Conservation (phyloP, 2,113 vertebrate species). For the Mormyrus lacerda region DNA sequence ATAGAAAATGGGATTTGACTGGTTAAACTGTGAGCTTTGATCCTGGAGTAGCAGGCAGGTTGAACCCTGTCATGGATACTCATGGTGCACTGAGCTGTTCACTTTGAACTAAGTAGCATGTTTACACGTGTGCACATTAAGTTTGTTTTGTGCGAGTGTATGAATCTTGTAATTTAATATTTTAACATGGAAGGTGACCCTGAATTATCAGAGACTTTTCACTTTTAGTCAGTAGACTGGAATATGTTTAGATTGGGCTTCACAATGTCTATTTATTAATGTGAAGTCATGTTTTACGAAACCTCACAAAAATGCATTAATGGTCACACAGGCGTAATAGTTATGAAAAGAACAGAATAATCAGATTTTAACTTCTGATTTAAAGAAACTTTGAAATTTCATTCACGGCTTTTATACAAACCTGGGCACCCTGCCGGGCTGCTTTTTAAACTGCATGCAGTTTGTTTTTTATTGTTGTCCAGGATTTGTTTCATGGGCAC, state of each 20-base stretch:
- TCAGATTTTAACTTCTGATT: not conserved
- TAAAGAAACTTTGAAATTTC: not conserved
- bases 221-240: not conserved
- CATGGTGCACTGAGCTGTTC: not conserved
- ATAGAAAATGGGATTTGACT: conserved; percentile 1
- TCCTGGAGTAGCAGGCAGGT: not conserved
- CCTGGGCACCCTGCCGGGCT: not conserved
- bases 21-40: not conserved
- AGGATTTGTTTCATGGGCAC: not conserved
- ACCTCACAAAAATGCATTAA: not conserved
- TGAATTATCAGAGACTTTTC: not conserved
- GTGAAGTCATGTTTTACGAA: not conserved
- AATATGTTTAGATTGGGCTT: not conserved
- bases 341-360: not conserved
- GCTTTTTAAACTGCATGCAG: not conserved
- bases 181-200: not conserved
- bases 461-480: not conserved
- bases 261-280: not conserved
- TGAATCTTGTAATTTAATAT: not conserved
- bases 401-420: not conserved
- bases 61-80: not conserved
- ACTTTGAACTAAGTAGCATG: not conserved
- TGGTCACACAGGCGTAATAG: not conserved
- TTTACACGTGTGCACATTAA: not conserved
- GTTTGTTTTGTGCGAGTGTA: not conserved